These are phyloP conservation scores for Tholera decimalis DNA, from an alignment of 2,888 invertebrate genomes.

Conservation along the genomic window DNA sequence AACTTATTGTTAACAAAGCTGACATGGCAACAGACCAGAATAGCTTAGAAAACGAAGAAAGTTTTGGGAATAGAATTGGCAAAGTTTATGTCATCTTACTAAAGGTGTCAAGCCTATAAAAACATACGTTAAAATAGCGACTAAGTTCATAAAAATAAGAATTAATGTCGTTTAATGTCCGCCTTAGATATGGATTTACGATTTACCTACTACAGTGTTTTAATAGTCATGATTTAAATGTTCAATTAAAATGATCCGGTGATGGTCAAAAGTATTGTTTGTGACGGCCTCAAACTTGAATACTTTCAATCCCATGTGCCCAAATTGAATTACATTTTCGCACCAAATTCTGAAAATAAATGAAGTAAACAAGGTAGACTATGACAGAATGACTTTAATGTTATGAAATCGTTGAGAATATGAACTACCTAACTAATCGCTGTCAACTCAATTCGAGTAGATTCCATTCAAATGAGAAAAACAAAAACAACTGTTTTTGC, in stretches of 20 bases:
- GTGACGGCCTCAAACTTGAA: too few relatives aligned
- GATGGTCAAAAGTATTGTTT: too few relatives aligned
- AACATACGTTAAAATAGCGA: too few relatives aligned
- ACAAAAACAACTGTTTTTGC: neutral
- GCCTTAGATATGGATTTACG: too few relatives aligned
- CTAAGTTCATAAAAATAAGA: too few relatives aligned
- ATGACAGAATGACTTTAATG: neutral
- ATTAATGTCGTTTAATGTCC: too few relatives aligned
- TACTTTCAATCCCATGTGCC: too few relatives aligned
- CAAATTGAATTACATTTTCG: too few relatives aligned
- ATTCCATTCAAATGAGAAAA: constrained; percentile 25
- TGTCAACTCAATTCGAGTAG: neutral
- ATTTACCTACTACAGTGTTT: too few relatives aligned
- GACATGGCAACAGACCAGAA: constrained; percentile 32
- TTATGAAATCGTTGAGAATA: neutral
- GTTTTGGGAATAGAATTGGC: constrained; percentile 5
- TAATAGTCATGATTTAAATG: too few relatives aligned
- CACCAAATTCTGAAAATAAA: too few relatives aligned
- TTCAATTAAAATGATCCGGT: too few relatives aligned
- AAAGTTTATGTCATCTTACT: constrained; percentile 8
- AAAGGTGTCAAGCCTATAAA: constrained; percentile 20
- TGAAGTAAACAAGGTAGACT: neutral
- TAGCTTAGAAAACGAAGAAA: constrained; percentile 21
- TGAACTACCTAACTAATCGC: neutral
- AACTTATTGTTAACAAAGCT: constrained; percentile 45